Evolutionary conservation across 2,888 invertebrate species (phyloP).

Genomic region (Ophioninae sp.): DNA sequence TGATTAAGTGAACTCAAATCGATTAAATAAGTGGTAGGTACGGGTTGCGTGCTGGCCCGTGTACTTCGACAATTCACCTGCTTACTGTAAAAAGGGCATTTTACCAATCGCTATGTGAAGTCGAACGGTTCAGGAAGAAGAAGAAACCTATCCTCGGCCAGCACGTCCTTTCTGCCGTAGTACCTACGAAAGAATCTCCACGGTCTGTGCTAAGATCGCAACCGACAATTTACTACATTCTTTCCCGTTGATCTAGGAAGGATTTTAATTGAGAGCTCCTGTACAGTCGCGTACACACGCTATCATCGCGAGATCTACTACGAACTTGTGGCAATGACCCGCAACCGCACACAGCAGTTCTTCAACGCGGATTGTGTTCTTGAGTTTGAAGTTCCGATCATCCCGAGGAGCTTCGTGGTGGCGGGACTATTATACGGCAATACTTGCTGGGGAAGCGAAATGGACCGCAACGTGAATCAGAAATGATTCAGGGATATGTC

Average conservation of each 20-base stretch:
- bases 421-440: slow-evolving; percentile 53
- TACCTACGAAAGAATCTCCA: slow-evolving; percentile 33
- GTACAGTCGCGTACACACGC: slow-evolving; percentile 65
- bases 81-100: not conserved
- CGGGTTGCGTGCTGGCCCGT: not conserved
- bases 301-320: slow-evolving; percentile 72
- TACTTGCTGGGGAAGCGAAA: slow-evolving; percentile 34
- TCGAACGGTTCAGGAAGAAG: slow-evolving; percentile 16
- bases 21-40: not conserved
- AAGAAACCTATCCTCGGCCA: slow-evolving; percentile 25
- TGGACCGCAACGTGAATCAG: slow-evolving; percentile 53
- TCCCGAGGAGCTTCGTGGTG: slow-evolving; percentile 69
- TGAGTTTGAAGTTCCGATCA: slow-evolving; percentile 70
- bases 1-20: not conserved
- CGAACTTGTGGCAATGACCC: slow-evolving; percentile 78
- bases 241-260: slow-evolving; percentile 42
- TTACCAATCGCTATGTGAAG: slow-evolving; percentile 27
- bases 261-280: slow-evolving; percentile 71
- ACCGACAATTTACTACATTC: slow-evolving; percentile 48
- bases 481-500: slow-evolving; percentile 37
- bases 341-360: slow-evolving; percentile 67
- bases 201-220: slow-evolving; percentile 24
- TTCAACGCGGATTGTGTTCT: slow-evolving; percentile 19
- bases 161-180: slow-evolving; percentile 25
- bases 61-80: not conserved